A percentile compares a stretch with the other conserved stretches of the same genome.
Conservation (phyloP, 2,888 invertebrate species). For the Tachina lurida region DNA sequence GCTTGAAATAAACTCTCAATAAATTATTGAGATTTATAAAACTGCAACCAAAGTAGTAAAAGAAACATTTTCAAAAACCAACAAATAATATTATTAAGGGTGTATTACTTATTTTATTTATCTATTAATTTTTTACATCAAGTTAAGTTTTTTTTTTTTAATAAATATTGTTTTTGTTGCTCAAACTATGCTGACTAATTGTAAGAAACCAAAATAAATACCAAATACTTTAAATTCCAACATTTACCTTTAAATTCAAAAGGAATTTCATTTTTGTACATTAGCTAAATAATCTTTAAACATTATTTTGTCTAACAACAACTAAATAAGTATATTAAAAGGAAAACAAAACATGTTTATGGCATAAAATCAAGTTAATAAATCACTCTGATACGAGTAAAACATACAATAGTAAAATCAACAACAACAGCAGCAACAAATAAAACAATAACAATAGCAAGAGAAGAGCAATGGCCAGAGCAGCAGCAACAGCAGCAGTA, state of each 20-base stretch:
- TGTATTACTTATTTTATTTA: no score
- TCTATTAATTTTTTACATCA: no score
- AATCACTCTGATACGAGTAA: constrained; percentile 61
- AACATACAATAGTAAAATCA: constrained; percentile 36
- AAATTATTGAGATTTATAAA: no score
- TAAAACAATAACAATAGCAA: not conserved
- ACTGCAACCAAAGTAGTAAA: no score
- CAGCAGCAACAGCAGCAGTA: constrained; percentile 12
- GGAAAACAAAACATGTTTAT: constrained; percentile 58
- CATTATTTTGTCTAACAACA: constrained; percentile 53
- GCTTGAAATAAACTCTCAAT: no score
- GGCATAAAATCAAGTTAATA: constrained; percentile 70
- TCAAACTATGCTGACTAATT: not conserved
- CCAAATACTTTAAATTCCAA: not conserved
- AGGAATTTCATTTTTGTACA: not conserved
- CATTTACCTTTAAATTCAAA: not conserved
- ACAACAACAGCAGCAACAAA: constrained; percentile 4
- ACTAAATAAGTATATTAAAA: constrained; percentile 34
- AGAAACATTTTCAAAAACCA: no score
- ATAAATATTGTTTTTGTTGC: not conserved
- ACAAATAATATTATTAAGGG: no score
- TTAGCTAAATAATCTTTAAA: constrained; percentile 37
- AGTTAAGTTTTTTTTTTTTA: no score
- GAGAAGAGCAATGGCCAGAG: not conserved
- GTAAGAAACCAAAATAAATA: not conserved